Percentiles rank a stretch among this genome's conserved stretches.
phyloP scores from a whole-genome alignment of 2,888 invertebrate species.

The Doris montereyensis region DNA sequence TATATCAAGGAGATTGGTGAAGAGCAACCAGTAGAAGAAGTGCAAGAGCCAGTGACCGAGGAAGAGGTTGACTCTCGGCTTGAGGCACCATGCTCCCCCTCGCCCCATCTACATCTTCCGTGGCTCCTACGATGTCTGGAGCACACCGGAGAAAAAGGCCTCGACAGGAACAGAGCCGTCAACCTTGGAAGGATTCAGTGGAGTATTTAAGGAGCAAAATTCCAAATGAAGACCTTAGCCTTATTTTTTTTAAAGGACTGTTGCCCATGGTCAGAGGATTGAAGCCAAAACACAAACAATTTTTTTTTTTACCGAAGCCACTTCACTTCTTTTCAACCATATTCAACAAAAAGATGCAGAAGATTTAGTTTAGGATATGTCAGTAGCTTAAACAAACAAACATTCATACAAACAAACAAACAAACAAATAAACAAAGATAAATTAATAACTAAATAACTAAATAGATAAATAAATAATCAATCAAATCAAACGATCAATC shows the following conservation, averaged over 20 bases:
- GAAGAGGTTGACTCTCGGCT: neutral
- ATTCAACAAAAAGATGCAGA: neutral
- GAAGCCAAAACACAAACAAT: neutral
- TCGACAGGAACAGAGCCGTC: neutral
- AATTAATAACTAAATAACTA: too few relatives aligned
- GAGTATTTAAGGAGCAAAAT: neutral
- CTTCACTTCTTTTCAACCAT: neutral
- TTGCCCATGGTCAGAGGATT: slow-evolving; percentile 13
- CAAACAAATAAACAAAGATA: too few relatives aligned
- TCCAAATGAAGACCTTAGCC: too few relatives aligned
- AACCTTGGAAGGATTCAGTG: neutral
- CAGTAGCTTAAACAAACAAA: too few relatives aligned
- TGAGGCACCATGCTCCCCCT: neutral
- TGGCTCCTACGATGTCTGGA: neutral
- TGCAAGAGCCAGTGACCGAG: neutral
- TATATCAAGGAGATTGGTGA: too few relatives aligned
- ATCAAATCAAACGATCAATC: too few relatives aligned
- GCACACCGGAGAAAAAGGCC: neutral
- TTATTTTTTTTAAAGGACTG: slow-evolving; percentile 8
- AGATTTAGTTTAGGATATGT: too few relatives aligned
- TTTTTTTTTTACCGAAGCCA: neutral
- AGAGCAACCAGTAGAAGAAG: too few relatives aligned
- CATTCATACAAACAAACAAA: too few relatives aligned
- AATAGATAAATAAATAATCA: too few relatives aligned
- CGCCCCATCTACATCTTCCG: neutral